Percentiles rank a stretch among this genome's conserved stretches.
phyloP scores from a whole-genome alignment of 1,140 invertebrate species.

The Chironomus tepperi region DNA sequence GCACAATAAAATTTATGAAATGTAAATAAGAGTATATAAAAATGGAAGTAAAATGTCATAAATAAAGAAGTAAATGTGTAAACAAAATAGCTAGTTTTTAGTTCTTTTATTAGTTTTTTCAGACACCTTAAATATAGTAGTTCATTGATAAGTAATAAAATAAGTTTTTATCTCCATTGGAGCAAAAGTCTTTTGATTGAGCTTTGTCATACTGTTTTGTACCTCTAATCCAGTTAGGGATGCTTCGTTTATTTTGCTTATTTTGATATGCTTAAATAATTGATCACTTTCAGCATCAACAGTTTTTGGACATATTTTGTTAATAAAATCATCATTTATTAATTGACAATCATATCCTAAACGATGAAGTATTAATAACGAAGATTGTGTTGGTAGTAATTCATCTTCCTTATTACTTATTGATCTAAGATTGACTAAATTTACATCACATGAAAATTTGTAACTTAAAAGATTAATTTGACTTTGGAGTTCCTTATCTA shows the following conservation, averaged over 20 bases:
- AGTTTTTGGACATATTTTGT: background rate
- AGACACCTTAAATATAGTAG: background rate
- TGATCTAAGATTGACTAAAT: background rate
- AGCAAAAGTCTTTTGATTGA: background rate
- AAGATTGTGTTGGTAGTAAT: background rate
- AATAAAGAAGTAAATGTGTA: slow-evolving; percentile 36
- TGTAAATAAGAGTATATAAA: background rate
- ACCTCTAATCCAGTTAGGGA: background rate
- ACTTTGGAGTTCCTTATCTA: background rate
- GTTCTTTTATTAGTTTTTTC: background rate
- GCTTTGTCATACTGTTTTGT: background rate
- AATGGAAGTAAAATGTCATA: slow-evolving; percentile 54
- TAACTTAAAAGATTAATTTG: background rate
- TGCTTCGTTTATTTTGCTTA: background rate
- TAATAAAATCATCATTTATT: background rate
- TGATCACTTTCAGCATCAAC: background rate
- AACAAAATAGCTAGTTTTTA: background rate
- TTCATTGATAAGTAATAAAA: background rate
- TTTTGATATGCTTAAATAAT: background rate
- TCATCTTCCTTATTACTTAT: background rate
- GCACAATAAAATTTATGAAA: background rate
- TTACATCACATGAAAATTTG: background rate
- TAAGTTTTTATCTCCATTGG: background rate
- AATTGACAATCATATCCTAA: background rate
- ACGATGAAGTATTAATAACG: background rate